phyloP scores from a whole-genome alignment of 2,797 vertebrate genomes.

The Neosilurus mollespiculum region DNA sequence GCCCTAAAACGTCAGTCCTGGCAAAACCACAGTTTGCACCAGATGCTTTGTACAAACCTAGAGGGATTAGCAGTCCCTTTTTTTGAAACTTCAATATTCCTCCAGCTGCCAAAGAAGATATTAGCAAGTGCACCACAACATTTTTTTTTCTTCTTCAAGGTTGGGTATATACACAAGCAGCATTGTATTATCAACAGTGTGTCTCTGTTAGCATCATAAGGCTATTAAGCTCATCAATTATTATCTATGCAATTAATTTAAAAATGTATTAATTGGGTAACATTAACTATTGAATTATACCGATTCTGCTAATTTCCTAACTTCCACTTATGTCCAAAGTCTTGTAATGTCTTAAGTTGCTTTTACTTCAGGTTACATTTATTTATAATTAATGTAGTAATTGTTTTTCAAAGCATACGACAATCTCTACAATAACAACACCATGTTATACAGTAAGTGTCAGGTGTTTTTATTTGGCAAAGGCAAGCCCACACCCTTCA shows the following conservation, averaged over 20 bases:
- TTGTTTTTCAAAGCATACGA: neutral
- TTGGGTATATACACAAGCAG: neutral
- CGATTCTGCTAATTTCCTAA: neutral
- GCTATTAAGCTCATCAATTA: neutral
- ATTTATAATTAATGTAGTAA: neutral
- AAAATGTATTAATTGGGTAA: neutral
- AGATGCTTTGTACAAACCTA: slow-evolving; percentile 55
- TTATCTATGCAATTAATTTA: neutral
- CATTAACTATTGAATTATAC: neutral
- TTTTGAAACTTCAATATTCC: slow-evolving; percentile 50
- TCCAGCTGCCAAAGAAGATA: slow-evolving; percentile 42
- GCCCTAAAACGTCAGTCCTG: slow-evolving; percentile 56
- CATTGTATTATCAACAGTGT: slow-evolving; percentile 14
- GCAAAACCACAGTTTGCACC: slow-evolving; percentile 65
- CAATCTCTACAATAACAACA: neutral
- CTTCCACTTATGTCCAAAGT: neutral
- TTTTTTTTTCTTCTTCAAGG: neutral
- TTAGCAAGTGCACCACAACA: slow-evolving; percentile 39
- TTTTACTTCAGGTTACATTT: neutral
- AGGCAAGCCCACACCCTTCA: slow-evolving; percentile 17
- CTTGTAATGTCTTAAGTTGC: neutral
- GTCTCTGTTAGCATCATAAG: slow-evolving; percentile 11
- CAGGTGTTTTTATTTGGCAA: slow-evolving; percentile 22
- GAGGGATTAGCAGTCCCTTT: slow-evolving; percentile 54
- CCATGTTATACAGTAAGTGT: slow-evolving; percentile 5